These are phyloP conservation scores for Sminthopsis crassicaudata DNA, from an alignment of 2,113 vertebrate genomes.

Conservation along the genomic window DNA sequence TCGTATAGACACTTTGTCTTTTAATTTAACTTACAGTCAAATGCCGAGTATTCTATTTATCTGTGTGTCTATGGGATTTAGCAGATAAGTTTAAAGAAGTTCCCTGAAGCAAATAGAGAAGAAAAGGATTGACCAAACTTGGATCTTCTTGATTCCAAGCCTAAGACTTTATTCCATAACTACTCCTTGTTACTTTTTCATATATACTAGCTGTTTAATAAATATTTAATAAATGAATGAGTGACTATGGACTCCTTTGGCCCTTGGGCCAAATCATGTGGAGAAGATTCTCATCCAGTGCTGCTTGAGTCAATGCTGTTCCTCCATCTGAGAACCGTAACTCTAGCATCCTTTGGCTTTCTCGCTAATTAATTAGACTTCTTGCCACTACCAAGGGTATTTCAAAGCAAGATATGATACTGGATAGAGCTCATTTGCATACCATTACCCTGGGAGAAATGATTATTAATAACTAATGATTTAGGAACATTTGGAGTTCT, in stretches of 20 bases:
- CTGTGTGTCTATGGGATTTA: background rate
- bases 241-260: background rate
- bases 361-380: background rate
- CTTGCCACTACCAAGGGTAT: too few species aligned
- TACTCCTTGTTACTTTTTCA: background rate
- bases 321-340: background rate
- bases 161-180: background rate
- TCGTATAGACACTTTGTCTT: background rate
- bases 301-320: background rate
- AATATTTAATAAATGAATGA: background rate
- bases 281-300: background rate
- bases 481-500: background rate
- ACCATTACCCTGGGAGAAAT: background rate
- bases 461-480: too few species aligned
- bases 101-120: background rate
- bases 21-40: background rate
- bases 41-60: background rate
- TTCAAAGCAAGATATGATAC: background rate
- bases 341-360: accelerated
- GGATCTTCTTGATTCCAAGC: background rate
- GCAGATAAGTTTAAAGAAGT: background rate
- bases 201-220: background rate
- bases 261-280: background rate
- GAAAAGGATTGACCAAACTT: background rate
- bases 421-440: background rate